phyloP scores from a whole-genome alignment of 2,888 invertebrate genomes.

The Beris morrisii region DNA sequence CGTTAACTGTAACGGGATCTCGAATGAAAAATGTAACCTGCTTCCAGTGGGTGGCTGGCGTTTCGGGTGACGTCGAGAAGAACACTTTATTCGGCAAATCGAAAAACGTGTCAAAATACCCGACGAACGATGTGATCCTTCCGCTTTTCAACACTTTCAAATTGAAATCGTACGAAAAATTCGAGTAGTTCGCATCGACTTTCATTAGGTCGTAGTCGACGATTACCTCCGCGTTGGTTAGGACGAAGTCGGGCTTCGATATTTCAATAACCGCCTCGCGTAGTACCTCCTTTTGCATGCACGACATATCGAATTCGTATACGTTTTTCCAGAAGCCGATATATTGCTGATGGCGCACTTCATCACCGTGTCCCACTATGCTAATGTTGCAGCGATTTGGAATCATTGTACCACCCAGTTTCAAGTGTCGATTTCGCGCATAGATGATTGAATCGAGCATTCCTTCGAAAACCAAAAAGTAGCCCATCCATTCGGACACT shows the following conservation, averaged over 20 bases:
- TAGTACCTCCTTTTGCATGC: slow-evolving; percentile 82
- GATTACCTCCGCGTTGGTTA: slow-evolving; percentile 67
- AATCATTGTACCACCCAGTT: slow-evolving; percentile 73
- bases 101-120: slow-evolving; percentile 90
- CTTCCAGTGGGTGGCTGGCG: slow-evolving; percentile 77
- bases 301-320: slow-evolving; percentile 91
- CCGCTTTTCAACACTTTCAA: slow-evolving; percentile 67
- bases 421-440: slow-evolving; percentile 80
- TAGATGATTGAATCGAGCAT: slow-evolving; percentile 94
- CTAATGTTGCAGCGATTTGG: slow-evolving; percentile 85
- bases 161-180: slow-evolving; percentile 71
- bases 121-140: slow-evolving; percentile 76
- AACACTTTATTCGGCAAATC: slow-evolving; percentile 64
- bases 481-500: slow-evolving; percentile 99
- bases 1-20: slow-evolving; percentile 68
- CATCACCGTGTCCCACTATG: slow-evolving; percentile 78
- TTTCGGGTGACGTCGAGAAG: slow-evolving; percentile 70
- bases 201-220: slow-evolving; percentile 75
- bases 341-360: slow-evolving; percentile 69
- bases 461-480: slow-evolving; percentile 93
- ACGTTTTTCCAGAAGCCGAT: slow-evolving; percentile 91
- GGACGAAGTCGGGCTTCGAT: slow-evolving; percentile 62
- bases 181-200: slow-evolving; percentile 70
- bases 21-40: slow-evolving; percentile 80
- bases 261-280: slow-evolving; percentile 74